These are phyloP conservation scores for Carlito syrichta DNA, from an alignment of 2,113 vertebrate genomes.

Conservation along the genomic window DNA sequence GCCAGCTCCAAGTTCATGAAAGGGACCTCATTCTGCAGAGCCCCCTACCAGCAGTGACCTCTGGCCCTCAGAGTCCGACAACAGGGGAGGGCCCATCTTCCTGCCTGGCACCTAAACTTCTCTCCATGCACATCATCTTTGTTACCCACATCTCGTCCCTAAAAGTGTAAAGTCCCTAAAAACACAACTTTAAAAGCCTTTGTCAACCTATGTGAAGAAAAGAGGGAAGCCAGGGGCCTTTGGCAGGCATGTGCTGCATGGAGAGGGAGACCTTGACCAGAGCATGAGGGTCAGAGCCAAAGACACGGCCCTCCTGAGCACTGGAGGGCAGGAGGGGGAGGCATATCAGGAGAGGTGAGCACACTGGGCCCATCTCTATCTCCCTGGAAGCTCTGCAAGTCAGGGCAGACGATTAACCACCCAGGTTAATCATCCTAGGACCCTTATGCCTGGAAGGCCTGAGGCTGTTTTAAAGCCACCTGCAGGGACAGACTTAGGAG, in stretches of 20 bases:
- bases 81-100: background rate
- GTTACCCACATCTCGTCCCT: background rate
- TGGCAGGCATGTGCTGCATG: background rate
- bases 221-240: background rate
- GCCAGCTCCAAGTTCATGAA: background rate
- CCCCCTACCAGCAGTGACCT: background rate
- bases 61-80: background rate
- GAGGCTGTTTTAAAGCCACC: background rate
- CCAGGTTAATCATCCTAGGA: background rate
- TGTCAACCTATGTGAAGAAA: background rate
- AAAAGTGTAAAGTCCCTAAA: conserved; percentile 7
- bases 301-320: background rate
- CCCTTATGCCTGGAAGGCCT: background rate
- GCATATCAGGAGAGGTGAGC: background rate
- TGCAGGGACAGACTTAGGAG: background rate
- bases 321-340: background rate
- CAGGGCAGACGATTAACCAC: background rate
- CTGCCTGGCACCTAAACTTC: background rate
- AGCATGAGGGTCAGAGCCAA: background rate
- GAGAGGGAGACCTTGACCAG: background rate
- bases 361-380: background rate
- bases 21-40: background rate
- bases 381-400: background rate
- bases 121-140: conserved; percentile 16
- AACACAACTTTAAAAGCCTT: conserved; percentile 26